Conservation (phyloP, 1,140 invertebrate genomes). For the Asobara japonica region DNA sequence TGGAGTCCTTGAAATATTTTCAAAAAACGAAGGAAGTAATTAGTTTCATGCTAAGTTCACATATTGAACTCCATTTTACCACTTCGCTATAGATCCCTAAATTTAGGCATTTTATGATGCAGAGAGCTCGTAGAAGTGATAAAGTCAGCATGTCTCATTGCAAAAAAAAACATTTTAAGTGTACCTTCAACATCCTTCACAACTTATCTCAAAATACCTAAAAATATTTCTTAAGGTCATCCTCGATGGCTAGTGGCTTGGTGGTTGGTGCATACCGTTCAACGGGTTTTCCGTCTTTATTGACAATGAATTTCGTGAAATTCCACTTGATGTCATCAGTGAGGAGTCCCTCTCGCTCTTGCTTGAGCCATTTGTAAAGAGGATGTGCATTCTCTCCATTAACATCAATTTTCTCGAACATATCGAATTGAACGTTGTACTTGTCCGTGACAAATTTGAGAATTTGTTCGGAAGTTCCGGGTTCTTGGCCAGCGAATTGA, state of each 20-base stretch:
- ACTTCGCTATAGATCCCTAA: too few species aligned
- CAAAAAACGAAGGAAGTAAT: too few species aligned
- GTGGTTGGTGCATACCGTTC: conserved; percentile 81
- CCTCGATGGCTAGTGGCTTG: conserved; percentile 76
- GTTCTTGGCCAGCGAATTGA: conserved; percentile 89
- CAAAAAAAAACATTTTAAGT: not conserved
- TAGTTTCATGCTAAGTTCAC: too few species aligned
- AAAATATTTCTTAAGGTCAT: conserved; percentile 73
- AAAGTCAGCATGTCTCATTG: not conserved
- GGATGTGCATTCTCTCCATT: conserved; percentile 88
- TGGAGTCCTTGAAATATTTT: too few species aligned
- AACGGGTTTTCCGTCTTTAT: conserved; percentile 86
- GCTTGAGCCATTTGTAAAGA: conserved; percentile 89
- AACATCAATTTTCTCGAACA: conserved; percentile 84
- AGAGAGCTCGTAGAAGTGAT: too few species aligned
- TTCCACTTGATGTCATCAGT: conserved; percentile 95
- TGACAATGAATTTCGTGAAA: conserved; percentile 94
- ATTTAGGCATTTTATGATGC: too few species aligned
- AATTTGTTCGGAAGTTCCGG: conserved; percentile 78
- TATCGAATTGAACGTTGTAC: conserved; percentile 81
- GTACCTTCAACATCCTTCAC: not conserved
- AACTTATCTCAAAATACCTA: conserved; percentile 44
- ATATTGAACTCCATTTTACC: too few species aligned
- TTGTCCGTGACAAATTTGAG: conserved; percentile 76
- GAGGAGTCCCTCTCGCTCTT: conserved; percentile 74